Evolutionary conservation across 2,113 vertebrate species (phyloP).

Genomic region (Austrofundulus limnaeus): DNA sequence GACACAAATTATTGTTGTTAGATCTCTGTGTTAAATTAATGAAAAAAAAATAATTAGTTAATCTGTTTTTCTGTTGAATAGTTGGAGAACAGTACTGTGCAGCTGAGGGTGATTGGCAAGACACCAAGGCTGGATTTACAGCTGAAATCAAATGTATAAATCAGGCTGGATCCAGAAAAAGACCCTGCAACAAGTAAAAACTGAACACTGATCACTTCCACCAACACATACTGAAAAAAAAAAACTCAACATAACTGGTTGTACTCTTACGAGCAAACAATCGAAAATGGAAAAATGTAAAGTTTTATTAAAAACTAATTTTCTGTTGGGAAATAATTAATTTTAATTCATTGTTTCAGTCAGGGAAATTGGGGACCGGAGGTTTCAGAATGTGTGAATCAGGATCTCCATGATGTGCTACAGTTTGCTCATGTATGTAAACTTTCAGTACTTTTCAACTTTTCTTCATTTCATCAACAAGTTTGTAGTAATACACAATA

Average conservation of each 20-base stretch:
- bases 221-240: no score
- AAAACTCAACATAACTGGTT: background rate
- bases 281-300: background rate
- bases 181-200: constrained; percentile 22
- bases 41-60: background rate
- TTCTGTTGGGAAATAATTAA: background rate
- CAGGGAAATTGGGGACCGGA: rapidly evolving
- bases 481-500: background rate
- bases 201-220: background rate
- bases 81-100: rapidly evolving
- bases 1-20: background rate
- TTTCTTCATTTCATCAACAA: background rate
- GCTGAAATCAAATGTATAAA: constrained; percentile 32
- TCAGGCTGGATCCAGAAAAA: background rate
- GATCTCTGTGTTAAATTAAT: background rate
- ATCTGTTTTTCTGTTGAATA: constrained; percentile 19
- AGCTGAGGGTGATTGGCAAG: background rate
- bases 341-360: background rate
- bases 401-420: background rate
- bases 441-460: background rate
- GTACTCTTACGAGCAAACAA: background rate
- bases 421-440: constrained; percentile 21
- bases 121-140: constrained; percentile 14
- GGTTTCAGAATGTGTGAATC: constrained; percentile 49
- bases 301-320: background rate